These are phyloP conservation scores for Synergus gifuensis DNA, from an alignment of 2,888 invertebrate species.

Conservation along the genomic window DNA sequence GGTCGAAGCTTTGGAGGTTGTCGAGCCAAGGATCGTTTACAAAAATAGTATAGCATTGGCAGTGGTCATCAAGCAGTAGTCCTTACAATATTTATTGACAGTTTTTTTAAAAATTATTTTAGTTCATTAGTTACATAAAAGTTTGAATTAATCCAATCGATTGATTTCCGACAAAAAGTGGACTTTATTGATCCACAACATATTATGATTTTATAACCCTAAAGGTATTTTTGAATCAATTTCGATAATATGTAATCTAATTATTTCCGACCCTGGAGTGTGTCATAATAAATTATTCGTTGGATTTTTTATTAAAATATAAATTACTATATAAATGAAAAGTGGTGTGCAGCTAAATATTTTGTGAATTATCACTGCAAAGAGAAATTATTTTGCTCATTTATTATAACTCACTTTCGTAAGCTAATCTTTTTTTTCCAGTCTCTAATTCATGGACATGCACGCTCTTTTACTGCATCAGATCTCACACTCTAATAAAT, in stretches of 20 bases:
- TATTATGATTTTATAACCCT: background rate
- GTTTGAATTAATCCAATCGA: slow-evolving; percentile 11
- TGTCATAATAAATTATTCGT: background rate
- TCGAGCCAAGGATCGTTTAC: background rate
- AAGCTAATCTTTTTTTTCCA: slow-evolving; percentile 17
- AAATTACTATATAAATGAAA: background rate
- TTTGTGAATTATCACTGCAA: slow-evolving; percentile 17
- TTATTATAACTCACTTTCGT: background rate
- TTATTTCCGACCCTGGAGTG: background rate
- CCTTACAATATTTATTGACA: background rate
- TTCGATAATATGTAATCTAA: background rate
- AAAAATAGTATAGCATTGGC: background rate
- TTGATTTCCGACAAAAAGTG: background rate
- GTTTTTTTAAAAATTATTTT: background rate
- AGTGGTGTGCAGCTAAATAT: background rate
- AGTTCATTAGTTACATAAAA: background rate
- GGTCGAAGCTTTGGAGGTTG: background rate
- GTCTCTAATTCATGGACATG: slow-evolving; percentile 23
- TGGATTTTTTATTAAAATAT: background rate
- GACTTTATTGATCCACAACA: background rate
- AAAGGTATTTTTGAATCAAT: background rate
- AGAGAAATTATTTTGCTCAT: slow-evolving; percentile 17
- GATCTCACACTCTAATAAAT: slow-evolving; percentile 26
- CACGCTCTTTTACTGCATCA: slow-evolving; percentile 17
- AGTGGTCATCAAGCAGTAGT: slow-evolving; percentile 29